phyloP scores from a whole-genome alignment of 2,888 invertebrate species.

The Caradrina clavipalpis region DNA sequence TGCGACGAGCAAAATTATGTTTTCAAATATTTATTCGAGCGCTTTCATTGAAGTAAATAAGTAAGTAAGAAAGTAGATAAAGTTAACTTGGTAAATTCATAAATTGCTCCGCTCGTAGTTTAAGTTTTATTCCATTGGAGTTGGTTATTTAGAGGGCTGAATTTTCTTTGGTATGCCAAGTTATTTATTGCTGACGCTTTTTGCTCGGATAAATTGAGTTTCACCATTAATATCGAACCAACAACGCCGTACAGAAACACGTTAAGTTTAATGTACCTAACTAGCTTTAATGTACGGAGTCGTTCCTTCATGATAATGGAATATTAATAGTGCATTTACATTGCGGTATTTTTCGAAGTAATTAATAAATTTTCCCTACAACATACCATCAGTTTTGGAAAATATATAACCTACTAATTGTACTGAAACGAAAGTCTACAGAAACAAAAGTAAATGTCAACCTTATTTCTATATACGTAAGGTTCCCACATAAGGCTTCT shows the following conservation, averaged over 20 bases:
- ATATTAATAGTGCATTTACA: slow-evolving; percentile 3
- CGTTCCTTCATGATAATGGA: background rate
- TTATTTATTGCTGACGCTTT: slow-evolving; percentile 58
- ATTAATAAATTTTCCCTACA: background rate
- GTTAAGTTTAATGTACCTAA: slow-evolving; percentile 34
- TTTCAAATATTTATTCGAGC: slow-evolving; percentile 51
- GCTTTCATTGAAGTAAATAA: slow-evolving; percentile 51
- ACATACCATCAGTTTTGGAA: background rate
- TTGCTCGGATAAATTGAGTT: slow-evolving; percentile 52
- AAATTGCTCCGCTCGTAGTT: slow-evolving; percentile 48
- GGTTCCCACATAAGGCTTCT: background rate
- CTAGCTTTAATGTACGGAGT: slow-evolving; percentile 13
- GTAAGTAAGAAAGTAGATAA: slow-evolving; percentile 41
- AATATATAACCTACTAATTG: too few species aligned
- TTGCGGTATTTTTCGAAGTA: background rate
- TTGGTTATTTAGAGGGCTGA: slow-evolving; percentile 49
- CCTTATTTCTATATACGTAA: background rate
- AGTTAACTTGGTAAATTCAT: slow-evolving; percentile 40
- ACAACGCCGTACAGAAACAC: slow-evolving; percentile 31
- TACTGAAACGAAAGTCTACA: background rate
- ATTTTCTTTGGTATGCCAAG: slow-evolving; percentile 52
- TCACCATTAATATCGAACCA: slow-evolving; percentile 49
- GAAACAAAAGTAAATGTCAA: background rate
- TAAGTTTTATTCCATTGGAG: slow-evolving; percentile 46
- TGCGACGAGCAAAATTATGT: slow-evolving; percentile 46